Evolutionary conservation across 2,888 invertebrate species (phyloP).

Genomic region (Arge pagana): DNA sequence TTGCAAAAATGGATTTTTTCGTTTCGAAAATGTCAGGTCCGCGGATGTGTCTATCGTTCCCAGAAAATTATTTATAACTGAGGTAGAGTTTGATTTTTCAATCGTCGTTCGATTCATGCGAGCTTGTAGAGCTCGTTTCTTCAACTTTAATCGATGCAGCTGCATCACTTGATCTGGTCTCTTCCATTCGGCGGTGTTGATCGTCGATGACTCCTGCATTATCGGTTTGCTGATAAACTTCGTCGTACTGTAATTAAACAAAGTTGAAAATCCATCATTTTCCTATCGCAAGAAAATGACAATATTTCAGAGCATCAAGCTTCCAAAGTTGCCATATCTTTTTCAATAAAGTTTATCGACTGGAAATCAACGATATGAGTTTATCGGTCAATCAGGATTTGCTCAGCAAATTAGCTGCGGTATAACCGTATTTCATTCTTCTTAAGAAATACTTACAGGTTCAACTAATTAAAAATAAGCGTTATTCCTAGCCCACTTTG

Average conservation of each 20-base stretch:
- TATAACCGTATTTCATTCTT: too few relatives aligned
- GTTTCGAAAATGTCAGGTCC: slow-evolving; percentile 62
- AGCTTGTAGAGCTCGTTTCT: slow-evolving; percentile 78
- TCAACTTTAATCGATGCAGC: slow-evolving; percentile 75
- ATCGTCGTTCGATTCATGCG: slow-evolving; percentile 60
- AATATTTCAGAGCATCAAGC: too few relatives aligned
- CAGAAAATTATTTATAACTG: neutral
- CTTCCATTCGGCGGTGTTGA: slow-evolving; percentile 58
- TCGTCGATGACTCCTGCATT: slow-evolving; percentile 29
- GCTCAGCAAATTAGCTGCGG: too few relatives aligned
- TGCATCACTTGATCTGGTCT: slow-evolving; percentile 70
- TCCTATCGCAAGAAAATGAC: too few relatives aligned
- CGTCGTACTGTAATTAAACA: slow-evolving; percentile 8
- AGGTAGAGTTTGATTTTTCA: slow-evolving; percentile 41
- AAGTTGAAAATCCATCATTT: neutral
- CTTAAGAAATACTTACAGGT: too few relatives aligned
- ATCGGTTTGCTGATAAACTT: slow-evolving; percentile 6
- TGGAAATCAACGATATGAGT: too few relatives aligned
- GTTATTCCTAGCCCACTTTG: too few relatives aligned
- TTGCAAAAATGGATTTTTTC: slow-evolving; percentile 79
- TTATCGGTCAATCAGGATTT: too few relatives aligned
- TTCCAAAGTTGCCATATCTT: too few relatives aligned
- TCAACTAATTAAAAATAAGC: too few relatives aligned
- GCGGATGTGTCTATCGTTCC: neutral
- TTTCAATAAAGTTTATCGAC: too few relatives aligned